Evolutionary conservation across 2,113 vertebrate genomes (phyloP).

Genomic region (Istiophorus platypterus): DNA sequence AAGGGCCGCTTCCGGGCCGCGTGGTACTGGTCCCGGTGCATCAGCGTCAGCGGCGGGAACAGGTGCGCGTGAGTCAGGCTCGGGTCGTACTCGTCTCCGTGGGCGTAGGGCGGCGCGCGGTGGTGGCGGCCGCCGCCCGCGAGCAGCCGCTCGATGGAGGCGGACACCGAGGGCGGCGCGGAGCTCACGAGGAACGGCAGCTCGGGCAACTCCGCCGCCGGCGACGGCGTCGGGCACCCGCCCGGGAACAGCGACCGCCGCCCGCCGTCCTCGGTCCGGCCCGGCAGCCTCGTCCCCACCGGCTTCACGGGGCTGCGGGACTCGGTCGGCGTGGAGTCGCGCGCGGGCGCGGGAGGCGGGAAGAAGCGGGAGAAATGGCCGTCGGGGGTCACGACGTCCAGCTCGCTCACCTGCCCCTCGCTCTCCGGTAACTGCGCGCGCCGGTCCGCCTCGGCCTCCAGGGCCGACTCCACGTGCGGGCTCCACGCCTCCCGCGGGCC

Average conservation of each 20-base stretch:
- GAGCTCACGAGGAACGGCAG: conserved; percentile 86
- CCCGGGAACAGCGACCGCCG: conserved; percentile 82
- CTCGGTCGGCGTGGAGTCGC: conserved; percentile 24
- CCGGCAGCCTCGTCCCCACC: conserved; percentile 80
- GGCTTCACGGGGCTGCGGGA: conserved; percentile 88
- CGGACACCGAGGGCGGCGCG: conserved; percentile 68
- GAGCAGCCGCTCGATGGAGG: conserved; percentile 83
- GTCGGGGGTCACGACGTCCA: conserved; percentile 58
- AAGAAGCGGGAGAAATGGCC: conserved; percentile 66
- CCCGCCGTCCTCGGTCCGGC: conserved; percentile 31
- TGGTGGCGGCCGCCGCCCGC: conserved; percentile 52
- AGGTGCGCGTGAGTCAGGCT: conserved; percentile 47
- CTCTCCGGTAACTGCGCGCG: conserved; percentile 74
- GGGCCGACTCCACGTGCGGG: conserved; percentile 72
- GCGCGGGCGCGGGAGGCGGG: conserved; percentile 41
- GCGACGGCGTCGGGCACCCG: conserved; percentile 85
- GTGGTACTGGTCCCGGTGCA: conserved; percentile 65
- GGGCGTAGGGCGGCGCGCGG: conserved; percentile 50
- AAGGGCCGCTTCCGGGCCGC: conserved; percentile 77
- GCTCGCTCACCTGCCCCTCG: conserved; percentile 61
- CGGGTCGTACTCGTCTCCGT: conserved; percentile 48
- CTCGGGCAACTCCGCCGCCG: conserved; percentile 79
- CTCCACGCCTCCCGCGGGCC: conserved; percentile 69
- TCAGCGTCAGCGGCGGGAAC: conserved; percentile 68
- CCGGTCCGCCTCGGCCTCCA: conserved; percentile 73